phyloP scores from a whole-genome alignment of 2,888 invertebrate species.

The Dyspetes luteomarginatus region DNA sequence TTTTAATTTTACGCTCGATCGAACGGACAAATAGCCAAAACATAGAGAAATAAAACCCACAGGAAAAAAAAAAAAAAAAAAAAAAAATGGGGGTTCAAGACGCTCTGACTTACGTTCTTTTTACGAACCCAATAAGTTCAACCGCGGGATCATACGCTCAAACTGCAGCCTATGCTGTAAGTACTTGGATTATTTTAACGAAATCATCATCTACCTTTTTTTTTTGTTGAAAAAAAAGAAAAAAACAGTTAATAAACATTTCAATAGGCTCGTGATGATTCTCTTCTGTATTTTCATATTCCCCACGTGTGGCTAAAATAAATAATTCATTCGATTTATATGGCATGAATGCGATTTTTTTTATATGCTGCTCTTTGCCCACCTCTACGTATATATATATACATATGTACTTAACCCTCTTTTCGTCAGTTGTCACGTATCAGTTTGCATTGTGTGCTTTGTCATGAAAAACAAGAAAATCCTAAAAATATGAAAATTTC shows the following conservation, averaged over 20 bases:
- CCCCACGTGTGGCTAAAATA: not conserved
- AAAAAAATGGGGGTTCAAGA: constrained; percentile 73
- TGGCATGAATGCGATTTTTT: not conserved
- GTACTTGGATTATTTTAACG: constrained; percentile 49
- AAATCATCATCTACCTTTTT: not conserved
- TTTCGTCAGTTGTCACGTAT: no score
- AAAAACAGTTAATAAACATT: not conserved
- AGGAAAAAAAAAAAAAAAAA: not conserved
- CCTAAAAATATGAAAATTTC: not conserved
- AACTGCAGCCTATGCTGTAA: constrained; percentile 71
- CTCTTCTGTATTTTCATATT: no score
- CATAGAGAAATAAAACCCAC: not conserved
- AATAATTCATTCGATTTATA: not conserved
- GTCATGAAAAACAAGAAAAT: not conserved
- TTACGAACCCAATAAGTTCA: constrained; percentile 74
- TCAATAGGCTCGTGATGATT: no score
- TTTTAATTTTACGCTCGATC: not conserved
- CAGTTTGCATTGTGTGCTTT: not conserved
- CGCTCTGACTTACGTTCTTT: constrained; percentile 71
- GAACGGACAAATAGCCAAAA: not conserved
- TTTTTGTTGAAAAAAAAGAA: not conserved
- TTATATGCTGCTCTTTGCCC: not conserved
- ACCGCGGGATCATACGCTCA: constrained; percentile 70
- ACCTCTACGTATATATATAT: not conserved
- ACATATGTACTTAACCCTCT: not conserved